Conservation (phyloP, 2,888 invertebrate genomes). For the Polylopha cassiicola region DNA sequence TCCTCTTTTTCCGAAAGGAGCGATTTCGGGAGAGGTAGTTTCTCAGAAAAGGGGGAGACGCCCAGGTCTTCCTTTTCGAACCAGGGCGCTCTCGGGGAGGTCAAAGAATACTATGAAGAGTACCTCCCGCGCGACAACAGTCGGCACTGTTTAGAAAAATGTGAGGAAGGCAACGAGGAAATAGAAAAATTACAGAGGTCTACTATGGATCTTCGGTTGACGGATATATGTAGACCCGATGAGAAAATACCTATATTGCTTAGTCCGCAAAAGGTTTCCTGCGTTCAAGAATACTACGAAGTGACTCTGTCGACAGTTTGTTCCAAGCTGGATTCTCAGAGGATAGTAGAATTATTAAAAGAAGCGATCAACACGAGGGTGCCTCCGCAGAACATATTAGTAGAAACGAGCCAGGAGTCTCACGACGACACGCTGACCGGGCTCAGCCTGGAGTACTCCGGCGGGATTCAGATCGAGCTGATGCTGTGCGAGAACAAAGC, state of each 20-base stretch:
- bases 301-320: slow-evolving; percentile 88
- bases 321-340: slow-evolving; percentile 85
- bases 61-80: slow-evolving; percentile 68
- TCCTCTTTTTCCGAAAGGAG: slow-evolving; percentile 75
- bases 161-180: slow-evolving; percentile 50
- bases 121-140: slow-evolving; percentile 59
- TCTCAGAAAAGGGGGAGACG: slow-evolving; percentile 68
- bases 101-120: slow-evolving; percentile 63
- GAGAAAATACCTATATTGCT: slow-evolving; percentile 59
- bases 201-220: slow-evolving; percentile 63
- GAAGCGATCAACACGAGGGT: slow-evolving; percentile 87
- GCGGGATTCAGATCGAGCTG: slow-evolving; percentile 91
- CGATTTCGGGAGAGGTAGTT: slow-evolving; percentile 68
- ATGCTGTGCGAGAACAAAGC: slow-evolving; percentile 85
- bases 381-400: slow-evolving; percentile 79
- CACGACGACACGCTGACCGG: slow-evolving; percentile 63
- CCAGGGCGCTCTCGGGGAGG: slow-evolving; percentile 63
- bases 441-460: slow-evolving; percentile 85
- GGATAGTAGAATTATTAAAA: slow-evolving; percentile 88
- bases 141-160: slow-evolving; percentile 49
- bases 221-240: slow-evolving; percentile 57
- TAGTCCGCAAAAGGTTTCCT: slow-evolving; percentile 61
- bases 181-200: slow-evolving; percentile 65
- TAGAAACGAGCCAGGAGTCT: slow-evolving; percentile 54
- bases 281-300: slow-evolving; percentile 78